Evolutionary conservation across 2,797 vertebrate genomes (phyloP).

Genomic region (Graptemys geographica): DNA sequence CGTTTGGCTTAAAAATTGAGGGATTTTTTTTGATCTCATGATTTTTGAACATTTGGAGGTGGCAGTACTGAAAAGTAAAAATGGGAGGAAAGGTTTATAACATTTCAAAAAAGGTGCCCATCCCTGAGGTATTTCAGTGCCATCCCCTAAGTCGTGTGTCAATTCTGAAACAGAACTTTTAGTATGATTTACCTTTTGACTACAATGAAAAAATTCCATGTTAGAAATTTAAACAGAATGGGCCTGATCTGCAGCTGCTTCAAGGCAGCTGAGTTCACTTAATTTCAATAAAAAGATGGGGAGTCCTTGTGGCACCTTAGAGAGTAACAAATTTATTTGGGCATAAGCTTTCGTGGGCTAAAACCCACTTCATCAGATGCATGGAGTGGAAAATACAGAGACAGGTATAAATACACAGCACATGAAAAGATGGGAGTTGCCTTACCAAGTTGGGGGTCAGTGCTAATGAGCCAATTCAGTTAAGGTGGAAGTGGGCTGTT

Average conservation of each 20-base stretch:
- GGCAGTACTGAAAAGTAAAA: background rate
- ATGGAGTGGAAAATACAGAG: no score
- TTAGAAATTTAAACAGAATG: background rate
- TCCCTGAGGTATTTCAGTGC: background rate
- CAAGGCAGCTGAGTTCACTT: background rate
- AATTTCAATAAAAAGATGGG: background rate
- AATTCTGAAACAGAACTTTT: background rate
- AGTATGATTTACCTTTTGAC: background rate
- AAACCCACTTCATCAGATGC: no score
- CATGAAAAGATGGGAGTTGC: no score
- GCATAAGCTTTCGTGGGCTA: no score
- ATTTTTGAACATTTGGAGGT: constrained; percentile 9
- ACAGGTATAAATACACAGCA: no score
- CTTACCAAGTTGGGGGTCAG: no score
- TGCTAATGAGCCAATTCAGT: no score
- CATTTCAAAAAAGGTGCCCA: rapidly evolving
- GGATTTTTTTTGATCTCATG: background rate
- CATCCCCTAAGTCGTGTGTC: background rate
- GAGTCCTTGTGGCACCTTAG: no score
- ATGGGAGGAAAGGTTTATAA: background rate
- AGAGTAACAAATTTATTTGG: no score
- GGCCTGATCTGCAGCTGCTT: background rate
- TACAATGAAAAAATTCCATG: background rate
- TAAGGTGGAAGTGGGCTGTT: no score
- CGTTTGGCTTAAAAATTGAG: no score